A percentile compares a stretch with the other conserved stretches of the same genome.
These are phyloP conservation scores for Sabellastarte sp. DNA, from an alignment of 2,888 invertebrate genomes.

Conservation along the genomic window DNA sequence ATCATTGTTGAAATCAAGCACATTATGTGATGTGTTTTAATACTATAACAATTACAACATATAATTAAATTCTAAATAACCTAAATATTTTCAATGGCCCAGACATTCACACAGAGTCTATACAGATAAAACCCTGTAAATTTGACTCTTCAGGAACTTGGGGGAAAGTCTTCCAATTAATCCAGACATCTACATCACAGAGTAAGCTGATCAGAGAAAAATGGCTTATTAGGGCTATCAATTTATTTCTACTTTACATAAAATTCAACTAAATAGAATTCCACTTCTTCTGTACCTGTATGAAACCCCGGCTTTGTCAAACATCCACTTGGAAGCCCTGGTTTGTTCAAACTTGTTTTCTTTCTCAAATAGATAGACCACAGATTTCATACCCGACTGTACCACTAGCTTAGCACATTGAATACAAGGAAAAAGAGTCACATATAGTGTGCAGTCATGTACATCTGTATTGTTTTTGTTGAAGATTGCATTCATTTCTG, in stretches of 20 bases:
- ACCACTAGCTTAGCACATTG: slow-evolving; percentile 97
- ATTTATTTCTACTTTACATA: no score
- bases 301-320: slow-evolving; percentile 74
- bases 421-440: slow-evolving; percentile 92
- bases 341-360: slow-evolving; percentile 70
- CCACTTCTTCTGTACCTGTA: slow-evolving; percentile 61
- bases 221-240: neutral
- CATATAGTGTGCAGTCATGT: slow-evolving; percentile 79
- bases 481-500: slow-evolving; percentile 94
- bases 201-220: neutral
- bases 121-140: no score
- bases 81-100: no score
- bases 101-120: no score
- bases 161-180: no score
- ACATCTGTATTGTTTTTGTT: slow-evolving; percentile 82
- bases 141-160: neutral
- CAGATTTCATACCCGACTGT: slow-evolving; percentile 80
- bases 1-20: no score
- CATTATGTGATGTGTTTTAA: neutral
- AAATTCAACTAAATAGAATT: no score
- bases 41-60: neutral
- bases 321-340: slow-evolving; percentile 78
- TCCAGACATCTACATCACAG: no score
- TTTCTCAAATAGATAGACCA: slow-evolving; percentile 77
- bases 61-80: neutral